These are phyloP conservation scores for Tenualosa ilisha DNA, from an alignment of 2,797 vertebrate genomes.

Conservation along the genomic window DNA sequence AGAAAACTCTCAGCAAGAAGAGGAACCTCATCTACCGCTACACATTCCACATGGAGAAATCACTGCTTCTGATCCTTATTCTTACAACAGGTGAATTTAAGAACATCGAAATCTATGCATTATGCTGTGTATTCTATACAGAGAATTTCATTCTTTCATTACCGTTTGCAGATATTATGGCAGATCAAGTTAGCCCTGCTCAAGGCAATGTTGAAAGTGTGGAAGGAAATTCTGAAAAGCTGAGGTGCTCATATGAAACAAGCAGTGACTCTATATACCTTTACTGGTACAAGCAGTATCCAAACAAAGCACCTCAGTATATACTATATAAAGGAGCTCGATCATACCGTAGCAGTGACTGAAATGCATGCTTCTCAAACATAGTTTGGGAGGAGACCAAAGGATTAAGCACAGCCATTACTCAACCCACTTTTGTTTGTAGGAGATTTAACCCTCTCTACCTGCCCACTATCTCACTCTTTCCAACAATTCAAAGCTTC, in stretches of 20 bases:
- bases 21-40: neutral
- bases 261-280: neutral
- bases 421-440: no score
- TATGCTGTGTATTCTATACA: neutral
- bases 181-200: neutral
- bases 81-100: conserved; percentile 25
- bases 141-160: neutral
- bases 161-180: neutral
- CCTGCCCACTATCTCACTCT: no score
- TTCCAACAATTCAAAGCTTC: no score
- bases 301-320: neutral
- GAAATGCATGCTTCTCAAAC: neutral
- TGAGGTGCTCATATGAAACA: conserved; percentile 19
- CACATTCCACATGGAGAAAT: conserved; percentile 21
- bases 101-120: no score
- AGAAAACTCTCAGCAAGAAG: neutral
- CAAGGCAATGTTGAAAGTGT: neutral
- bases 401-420: no score
- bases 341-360: neutral
- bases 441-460: no score
- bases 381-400: no score
- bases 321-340: conserved; percentile 26
- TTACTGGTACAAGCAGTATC: conserved; percentile 27
- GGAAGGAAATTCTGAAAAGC: neutral
- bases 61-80: conserved; percentile 2